Percentiles rank a stretch among this genome's conserved stretches.
phyloP scores from a whole-genome alignment of 1,140 invertebrate genomes.

The Drosophila suzukii region DNA sequence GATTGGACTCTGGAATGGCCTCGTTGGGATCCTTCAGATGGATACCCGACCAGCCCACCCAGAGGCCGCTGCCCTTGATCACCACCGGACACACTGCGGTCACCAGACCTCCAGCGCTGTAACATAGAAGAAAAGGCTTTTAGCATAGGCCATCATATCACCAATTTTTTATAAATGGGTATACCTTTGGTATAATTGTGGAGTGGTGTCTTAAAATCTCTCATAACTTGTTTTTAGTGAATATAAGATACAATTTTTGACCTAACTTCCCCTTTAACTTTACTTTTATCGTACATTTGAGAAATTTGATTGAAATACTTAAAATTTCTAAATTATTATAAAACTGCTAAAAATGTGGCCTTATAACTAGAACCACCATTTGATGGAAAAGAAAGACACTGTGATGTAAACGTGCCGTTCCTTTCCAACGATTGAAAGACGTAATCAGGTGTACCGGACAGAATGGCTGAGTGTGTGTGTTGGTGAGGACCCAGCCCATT shows the following conservation, averaged over 20 bases:
- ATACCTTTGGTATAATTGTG: too few species aligned
- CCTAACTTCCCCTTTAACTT: too few species aligned
- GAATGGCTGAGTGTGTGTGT: slow-evolving; percentile 10
- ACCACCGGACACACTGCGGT: slow-evolving; percentile 96
- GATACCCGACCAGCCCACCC: slow-evolving; percentile 96
- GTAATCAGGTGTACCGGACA: slow-evolving; percentile 14
- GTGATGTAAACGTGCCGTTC: not conserved
- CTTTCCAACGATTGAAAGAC: not conserved
- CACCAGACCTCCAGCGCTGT: slow-evolving; percentile 93
- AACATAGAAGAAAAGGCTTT: not conserved
- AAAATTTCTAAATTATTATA: too few species aligned
- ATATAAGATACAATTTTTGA: too few species aligned
- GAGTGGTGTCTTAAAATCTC: too few species aligned
- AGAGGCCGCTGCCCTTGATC: slow-evolving; percentile 92
- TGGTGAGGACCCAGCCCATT: slow-evolving; percentile 52
- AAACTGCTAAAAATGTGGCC: too few species aligned
- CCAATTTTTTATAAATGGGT: too few species aligned
- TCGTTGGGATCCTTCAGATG: slow-evolving; percentile 89
- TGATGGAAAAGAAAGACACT: not conserved
- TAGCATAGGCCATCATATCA: too few species aligned
- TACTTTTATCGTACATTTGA: too few species aligned
- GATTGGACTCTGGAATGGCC: slow-evolving; percentile 94
- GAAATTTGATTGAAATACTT: too few species aligned
- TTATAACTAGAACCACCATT: not conserved
- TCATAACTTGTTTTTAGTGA: too few species aligned